Conservation (phyloP, 2,113 vertebrate species). For the Coracopsis vasa region DNA sequence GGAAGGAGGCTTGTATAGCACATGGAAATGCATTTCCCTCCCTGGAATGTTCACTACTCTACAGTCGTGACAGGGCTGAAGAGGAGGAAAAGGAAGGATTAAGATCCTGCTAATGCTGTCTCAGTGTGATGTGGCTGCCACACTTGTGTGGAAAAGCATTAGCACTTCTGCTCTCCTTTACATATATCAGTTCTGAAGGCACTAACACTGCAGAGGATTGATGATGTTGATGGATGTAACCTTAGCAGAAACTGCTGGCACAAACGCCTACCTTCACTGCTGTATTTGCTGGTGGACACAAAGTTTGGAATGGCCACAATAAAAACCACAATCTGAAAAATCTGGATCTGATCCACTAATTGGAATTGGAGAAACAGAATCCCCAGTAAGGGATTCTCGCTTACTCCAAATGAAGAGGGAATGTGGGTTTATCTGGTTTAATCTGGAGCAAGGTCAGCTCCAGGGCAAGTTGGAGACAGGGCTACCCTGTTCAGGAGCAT, state of each 20-base stretch:
- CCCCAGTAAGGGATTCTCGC: neutral
- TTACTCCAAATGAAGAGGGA: fast-evolving
- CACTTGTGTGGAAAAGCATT: neutral
- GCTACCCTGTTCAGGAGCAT: neutral
- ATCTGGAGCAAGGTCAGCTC: neutral
- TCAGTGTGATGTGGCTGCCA: neutral
- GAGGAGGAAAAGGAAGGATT: neutral
- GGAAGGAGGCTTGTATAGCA: neutral
- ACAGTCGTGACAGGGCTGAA: neutral
- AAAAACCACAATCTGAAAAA: neutral
- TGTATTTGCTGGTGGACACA: neutral
- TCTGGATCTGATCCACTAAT: neutral
- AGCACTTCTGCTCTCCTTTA: neutral
- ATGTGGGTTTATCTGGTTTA: neutral
- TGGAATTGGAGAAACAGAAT: neutral
- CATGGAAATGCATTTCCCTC: neutral
- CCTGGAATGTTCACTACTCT: neutral
- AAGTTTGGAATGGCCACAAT: neutral
- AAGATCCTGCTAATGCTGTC: neutral
- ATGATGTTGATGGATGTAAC: neutral
- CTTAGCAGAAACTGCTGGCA: neutral
- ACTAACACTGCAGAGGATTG: neutral
- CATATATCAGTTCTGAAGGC: neutral
- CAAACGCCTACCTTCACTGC: neutral
- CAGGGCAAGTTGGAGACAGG: neutral